phyloP scores from a whole-genome alignment of 2,888 invertebrate genomes.

The Sussaba pulchella region DNA sequence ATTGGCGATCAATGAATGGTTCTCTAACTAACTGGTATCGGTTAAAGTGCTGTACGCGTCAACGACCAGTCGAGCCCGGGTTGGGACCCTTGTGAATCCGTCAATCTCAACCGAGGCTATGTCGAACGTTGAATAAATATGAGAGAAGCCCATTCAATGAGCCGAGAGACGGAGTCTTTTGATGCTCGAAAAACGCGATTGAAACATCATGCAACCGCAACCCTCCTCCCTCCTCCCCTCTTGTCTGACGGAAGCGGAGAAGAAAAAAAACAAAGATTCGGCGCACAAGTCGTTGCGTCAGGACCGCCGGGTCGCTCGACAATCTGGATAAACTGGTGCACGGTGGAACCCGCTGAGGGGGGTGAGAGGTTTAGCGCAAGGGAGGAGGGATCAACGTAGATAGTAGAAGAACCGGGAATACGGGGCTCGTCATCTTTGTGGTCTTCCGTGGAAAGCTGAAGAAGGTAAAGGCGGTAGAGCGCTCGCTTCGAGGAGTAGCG shows the following conservation, averaged over 20 bases:
- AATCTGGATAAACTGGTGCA: conserved; percentile 76
- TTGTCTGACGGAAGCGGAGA: background rate
- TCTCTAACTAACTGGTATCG: conserved; percentile 72
- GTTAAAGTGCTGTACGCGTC: conserved; percentile 68
- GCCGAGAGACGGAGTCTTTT: background rate
- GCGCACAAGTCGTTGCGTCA: conserved; percentile 48
- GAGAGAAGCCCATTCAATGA: background rate
- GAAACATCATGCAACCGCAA: conserved; percentile 24
- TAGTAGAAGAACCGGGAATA: conserved; percentile 38
- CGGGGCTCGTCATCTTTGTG: conserved; percentile 59
- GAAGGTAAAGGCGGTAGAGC: conserved; percentile 56
- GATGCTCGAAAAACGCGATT: conserved; percentile 4
- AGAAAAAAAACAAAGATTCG: conserved; percentile 4
- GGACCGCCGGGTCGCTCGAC: conserved; percentile 59
- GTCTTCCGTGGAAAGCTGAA: conserved; percentile 48
- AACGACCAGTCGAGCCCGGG: conserved; percentile 44
- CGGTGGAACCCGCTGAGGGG: background rate
- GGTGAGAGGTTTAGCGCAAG: conserved; percentile 58
- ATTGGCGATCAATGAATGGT: conserved; percentile 73
- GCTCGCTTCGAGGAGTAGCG: conserved; percentile 71
- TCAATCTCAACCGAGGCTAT: conserved; percentile 72
- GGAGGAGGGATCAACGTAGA: conserved; percentile 49
- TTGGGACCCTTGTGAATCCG: conserved; percentile 75
- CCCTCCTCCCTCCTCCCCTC: background rate
- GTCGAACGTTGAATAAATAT: conserved; percentile 10